Base-by-base conservation (phyloP, 2,113 vertebrate species). In the Podilymbus podiceps region DNA sequence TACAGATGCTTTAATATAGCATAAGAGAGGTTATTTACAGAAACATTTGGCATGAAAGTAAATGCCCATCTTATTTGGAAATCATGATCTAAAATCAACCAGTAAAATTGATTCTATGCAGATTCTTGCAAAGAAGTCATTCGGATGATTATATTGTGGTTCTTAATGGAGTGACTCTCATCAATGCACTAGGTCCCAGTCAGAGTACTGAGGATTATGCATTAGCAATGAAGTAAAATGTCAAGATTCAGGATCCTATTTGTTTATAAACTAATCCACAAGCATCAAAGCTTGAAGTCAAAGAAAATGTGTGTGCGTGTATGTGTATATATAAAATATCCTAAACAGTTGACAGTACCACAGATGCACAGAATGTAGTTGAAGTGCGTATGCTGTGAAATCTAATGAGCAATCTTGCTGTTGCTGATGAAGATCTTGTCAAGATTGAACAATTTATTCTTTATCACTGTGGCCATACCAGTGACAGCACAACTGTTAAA, bases 401-500 rank as follows among this genome's bases (percentile, higher is more conserved):
- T 93, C 82, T 96, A 86, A 95, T 90, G 90, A 95, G 85, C 85
- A 96, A 89, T 94, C 89, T 96, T 88, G 78, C 94, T 87, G 69
- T 82, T 92, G 87, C 50, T 95, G 87, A 85, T 94, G 93, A 79
- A 94, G 75, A 80, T 94, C 91, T 94, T 93, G 90, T 96, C 85
- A 95, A 88, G 94, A 85, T 63, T 91, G 89, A 94, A 96, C 53
- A 62, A 79, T 91, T 90, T 96, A 82, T 90, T 95, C 89, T 83
- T 85, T 83, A 88, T 88, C 90, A 27, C 78, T 85, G 67, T 85
- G 89, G 78, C 90, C 82, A 1, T 85, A 94, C 50, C 59, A 93
- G 63, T 91, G 75, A 96, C 92, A 90, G 85, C 85, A 91, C 88
- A 95, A 96, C 93, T 96, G 95, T 83, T 96, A 90, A 96, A 94